phyloP scores from a whole-genome alignment of 2,797 vertebrate genomes.

The Gila robusta region DNA sequence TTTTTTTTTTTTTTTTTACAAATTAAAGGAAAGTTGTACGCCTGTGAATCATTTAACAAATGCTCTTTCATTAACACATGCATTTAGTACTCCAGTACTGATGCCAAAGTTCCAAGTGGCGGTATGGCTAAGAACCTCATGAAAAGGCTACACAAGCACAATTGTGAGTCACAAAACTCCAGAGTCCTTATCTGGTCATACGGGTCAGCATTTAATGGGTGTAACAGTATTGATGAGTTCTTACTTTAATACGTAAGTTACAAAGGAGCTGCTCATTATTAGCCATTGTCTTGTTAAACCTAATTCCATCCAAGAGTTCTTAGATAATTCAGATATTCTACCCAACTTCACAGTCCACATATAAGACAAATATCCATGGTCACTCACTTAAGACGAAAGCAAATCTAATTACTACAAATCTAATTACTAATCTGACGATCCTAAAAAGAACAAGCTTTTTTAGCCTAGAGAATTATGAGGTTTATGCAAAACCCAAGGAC shows the following conservation, averaged over 20 bases:
- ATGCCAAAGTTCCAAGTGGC: background rate
- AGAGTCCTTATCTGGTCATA: conserved; percentile 17
- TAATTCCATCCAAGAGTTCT: background rate
- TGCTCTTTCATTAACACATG: conserved; percentile 32
- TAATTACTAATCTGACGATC: background rate
- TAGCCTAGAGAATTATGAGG: background rate
- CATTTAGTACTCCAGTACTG: background rate
- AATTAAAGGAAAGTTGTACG: conserved; percentile 37
- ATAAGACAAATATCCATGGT: background rate
- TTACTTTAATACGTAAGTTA: background rate
- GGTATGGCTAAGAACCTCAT: background rate
- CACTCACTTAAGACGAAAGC: background rate
- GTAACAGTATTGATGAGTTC: conserved; percentile 3
- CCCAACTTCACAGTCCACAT: background rate
- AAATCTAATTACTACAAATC: background rate
- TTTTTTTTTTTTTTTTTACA: background rate
- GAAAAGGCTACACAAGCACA: background rate
- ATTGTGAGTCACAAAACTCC: background rate
- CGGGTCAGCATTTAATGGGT: conserved; percentile 1
- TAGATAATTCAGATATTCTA: background rate
- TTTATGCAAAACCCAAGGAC: background rate
- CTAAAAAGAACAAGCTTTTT: background rate
- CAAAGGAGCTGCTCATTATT: background rate
- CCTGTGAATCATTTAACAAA: conserved; percentile 15
- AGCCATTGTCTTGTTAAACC: background rate